These are phyloP conservation scores for Drosophila anceps DNA, from an alignment of 2,888 invertebrate species.

Conservation along the genomic window DNA sequence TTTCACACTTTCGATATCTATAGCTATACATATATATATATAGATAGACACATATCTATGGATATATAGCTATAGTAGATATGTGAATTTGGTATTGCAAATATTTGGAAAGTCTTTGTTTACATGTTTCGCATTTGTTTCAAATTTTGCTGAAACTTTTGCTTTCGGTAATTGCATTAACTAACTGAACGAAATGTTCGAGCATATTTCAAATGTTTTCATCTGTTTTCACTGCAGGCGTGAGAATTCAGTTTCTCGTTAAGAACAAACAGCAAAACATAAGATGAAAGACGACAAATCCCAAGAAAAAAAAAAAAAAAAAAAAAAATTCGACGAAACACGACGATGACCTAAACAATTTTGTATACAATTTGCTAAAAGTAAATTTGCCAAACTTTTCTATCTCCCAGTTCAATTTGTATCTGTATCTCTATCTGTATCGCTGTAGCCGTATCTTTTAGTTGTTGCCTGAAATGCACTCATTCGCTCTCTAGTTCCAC, in stretches of 20 bases:
- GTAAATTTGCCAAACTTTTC: constrained; percentile 77
- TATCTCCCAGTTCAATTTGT: constrained; percentile 13
- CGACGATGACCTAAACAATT: constrained; percentile 73
- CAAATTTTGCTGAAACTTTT: constrained; percentile 40
- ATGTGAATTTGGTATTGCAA: constrained; percentile 16
- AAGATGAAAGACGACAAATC: constrained; percentile 31
- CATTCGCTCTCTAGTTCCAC: constrained; percentile 33
- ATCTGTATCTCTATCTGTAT: background rate
- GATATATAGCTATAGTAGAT: background rate
- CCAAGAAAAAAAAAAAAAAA: constrained; percentile 5
- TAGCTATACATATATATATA: too few species aligned
- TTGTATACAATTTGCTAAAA: constrained; percentile 64
- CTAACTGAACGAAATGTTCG: background rate
- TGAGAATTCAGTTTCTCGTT: constrained; percentile 22
- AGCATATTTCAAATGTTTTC: constrained; percentile 21
- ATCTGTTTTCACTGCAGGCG: constrained; percentile 8
- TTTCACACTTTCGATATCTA: constrained; percentile 44
- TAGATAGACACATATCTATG: too few species aligned
- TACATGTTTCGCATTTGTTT: constrained; percentile 26
- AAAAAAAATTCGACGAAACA: constrained; percentile 11
- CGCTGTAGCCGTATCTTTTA: constrained; percentile 7
- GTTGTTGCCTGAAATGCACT: constrained; percentile 2
- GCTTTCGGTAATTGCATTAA: constrained; percentile 32
- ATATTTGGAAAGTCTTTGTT: constrained; percentile 41
- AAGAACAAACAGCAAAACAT: constrained; percentile 35